Evolutionary conservation across 2,888 invertebrate species (phyloP).

Genomic region (Prenolepis imparis): DNA sequence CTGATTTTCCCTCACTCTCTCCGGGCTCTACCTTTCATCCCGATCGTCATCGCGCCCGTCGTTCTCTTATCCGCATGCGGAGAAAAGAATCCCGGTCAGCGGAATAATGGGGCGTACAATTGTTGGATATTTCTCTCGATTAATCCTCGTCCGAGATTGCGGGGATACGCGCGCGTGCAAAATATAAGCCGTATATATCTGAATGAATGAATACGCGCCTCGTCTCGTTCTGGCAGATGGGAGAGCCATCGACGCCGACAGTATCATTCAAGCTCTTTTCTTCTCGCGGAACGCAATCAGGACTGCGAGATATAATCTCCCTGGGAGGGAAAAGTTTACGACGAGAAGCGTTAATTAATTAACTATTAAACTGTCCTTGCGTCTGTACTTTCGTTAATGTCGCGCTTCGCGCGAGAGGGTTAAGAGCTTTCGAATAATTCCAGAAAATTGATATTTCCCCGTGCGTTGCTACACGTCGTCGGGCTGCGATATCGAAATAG

Average conservation of each 20-base stretch:
- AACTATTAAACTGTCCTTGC: conserved; percentile 31
- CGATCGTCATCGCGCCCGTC: conserved; percentile 38
- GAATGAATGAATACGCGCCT: conserved; percentile 29
- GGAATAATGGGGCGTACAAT: conserved; percentile 72
- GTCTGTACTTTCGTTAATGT: conserved; percentile 21
- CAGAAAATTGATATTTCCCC: conserved; percentile 16
- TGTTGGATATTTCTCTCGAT: conserved; percentile 73
- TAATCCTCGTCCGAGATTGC: conserved; percentile 67
- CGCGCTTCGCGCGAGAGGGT: background rate
- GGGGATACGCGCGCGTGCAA: conserved; percentile 39
- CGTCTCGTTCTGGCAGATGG: conserved; percentile 26
- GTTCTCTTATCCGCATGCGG: conserved; percentile 43
- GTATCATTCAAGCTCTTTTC: conserved; percentile 37
- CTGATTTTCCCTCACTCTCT: conserved; percentile 22
- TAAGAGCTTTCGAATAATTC: conserved; percentile 34
- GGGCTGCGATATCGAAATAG: conserved; percentile 14
- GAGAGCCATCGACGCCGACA: conserved; percentile 38
- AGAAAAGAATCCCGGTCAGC: conserved; percentile 61
- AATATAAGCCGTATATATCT: conserved; percentile 14
- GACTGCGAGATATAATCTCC: conserved; percentile 26
- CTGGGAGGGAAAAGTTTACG: conserved; percentile 25
- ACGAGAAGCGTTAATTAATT: conserved; percentile 49
- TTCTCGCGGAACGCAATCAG: conserved; percentile 39
- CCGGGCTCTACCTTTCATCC: conserved; percentile 17
- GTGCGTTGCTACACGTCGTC: background rate